A percentile compares a stretch with the other conserved stretches of the same genome.
phyloP scores from a whole-genome alignment of 2,113 vertebrate genomes.

The Marmota flaviventris region DNA sequence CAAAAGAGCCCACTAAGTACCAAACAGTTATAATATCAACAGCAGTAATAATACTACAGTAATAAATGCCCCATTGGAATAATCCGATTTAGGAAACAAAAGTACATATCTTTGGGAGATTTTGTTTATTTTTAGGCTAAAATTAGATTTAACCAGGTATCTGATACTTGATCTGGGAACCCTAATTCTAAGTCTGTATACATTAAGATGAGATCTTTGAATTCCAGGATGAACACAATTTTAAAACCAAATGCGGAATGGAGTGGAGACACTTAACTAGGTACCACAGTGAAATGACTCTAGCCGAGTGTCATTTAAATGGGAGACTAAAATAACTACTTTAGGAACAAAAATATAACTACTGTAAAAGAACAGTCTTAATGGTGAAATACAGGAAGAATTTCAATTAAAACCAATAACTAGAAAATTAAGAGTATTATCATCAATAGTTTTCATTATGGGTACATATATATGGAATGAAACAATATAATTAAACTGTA shows the following conservation, averaged over 20 bases:
- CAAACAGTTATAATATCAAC: background rate
- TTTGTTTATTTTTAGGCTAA: background rate
- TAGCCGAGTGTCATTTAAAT: background rate
- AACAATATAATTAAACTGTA: conserved; percentile 60
- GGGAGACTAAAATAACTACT: background rate
- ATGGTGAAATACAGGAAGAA: background rate
- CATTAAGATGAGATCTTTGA: conserved; percentile 1
- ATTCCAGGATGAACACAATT: background rate
- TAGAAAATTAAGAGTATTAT: conserved; percentile 53
- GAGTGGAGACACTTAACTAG: background rate
- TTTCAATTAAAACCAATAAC: conserved; percentile 32
- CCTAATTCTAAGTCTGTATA: background rate
- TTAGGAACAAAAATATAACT: background rate
- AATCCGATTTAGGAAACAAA: background rate
- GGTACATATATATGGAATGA: background rate
- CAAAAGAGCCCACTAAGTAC: background rate
- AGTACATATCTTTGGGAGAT: background rate
- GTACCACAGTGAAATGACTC: background rate
- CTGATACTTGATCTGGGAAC: background rate
- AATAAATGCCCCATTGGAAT: background rate
- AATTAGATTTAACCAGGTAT: background rate
- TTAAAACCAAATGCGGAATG: background rate
- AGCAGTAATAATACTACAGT: background rate
- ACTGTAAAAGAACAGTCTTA: background rate
- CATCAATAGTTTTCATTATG: conserved; percentile 26